A percentile compares a stretch with the other conserved stretches of the same genome.
These are phyloP conservation scores for Uropetala carovei DNA, from an alignment of 2,888 invertebrate species.

Conservation along the genomic window DNA sequence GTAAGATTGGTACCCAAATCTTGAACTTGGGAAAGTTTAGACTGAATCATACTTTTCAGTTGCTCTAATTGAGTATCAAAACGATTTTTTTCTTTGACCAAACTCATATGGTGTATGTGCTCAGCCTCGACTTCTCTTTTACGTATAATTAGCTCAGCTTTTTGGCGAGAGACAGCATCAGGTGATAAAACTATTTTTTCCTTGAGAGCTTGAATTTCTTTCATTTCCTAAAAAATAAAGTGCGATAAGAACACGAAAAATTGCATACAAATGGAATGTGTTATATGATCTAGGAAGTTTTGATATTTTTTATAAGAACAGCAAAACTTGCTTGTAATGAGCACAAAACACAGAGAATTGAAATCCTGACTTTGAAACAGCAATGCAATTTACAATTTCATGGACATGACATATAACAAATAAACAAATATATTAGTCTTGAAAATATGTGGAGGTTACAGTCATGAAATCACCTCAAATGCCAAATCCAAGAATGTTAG, in stretches of 20 bases:
- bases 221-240: background rate
- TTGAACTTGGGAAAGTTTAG: background rate
- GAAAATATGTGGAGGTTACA: too few species aligned
- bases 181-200: conserved; percentile 4
- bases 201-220: conserved; percentile 5
- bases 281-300: too few species aligned
- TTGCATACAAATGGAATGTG: background rate
- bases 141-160: background rate
- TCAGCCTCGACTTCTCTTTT: conserved; percentile 32
- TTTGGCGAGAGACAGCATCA: conserved; percentile 33
- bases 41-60: background rate
- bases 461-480: too few species aligned
- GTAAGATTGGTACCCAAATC: background rate
- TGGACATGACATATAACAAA: too few species aligned
- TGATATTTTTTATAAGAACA: too few species aligned
- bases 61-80: conserved; percentile 4
- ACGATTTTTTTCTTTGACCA: background rate
- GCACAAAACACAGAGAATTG: too few species aligned
- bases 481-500: too few species aligned
- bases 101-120: background rate
- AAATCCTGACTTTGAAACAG: too few species aligned
- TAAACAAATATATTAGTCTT: too few species aligned
- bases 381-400: too few species aligned
- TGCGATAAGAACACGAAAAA: background rate
- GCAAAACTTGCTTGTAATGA: too few species aligned